Evolutionary conservation across 2,113 vertebrate genomes (phyloP).

Genomic region (Baryphthengus martii): DNA sequence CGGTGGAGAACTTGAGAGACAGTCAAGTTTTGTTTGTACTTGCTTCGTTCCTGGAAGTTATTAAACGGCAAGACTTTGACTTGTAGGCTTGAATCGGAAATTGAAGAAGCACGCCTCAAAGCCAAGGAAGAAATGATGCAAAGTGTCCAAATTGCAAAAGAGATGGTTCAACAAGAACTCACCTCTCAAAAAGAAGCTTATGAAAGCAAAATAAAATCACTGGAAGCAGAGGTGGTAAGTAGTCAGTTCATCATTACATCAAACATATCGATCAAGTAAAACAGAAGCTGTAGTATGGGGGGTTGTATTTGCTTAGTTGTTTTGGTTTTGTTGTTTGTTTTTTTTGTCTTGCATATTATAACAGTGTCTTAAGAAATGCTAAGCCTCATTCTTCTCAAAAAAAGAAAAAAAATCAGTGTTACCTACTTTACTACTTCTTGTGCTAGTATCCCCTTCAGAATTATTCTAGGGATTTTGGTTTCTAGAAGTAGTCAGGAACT

Average conservation of each 20-base stretch:
- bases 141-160: slow-evolving; percentile 90
- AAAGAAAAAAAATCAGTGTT: not conserved
- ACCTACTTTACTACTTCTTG: not conserved
- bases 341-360: not conserved
- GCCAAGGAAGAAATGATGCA: slow-evolving; percentile 95
- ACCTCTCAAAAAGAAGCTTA: slow-evolving; percentile 83
- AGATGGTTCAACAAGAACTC: slow-evolving; percentile 90
- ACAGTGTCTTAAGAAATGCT: not conserved
- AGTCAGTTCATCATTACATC: not conserved
- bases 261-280: not conserved
- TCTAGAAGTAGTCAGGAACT: not conserved
- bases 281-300: not conserved
- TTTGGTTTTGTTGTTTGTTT: not conserved
- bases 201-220: slow-evolving; percentile 80
- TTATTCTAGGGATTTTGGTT: not conserved
- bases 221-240: slow-evolving; percentile 87
- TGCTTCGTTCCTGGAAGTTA: not conserved
- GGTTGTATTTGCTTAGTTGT: not conserved
- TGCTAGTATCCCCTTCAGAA: not conserved
- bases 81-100: slow-evolving; percentile 88
- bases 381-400: not conserved
- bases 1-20: not conserved
- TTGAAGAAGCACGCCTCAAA: slow-evolving; percentile 87
- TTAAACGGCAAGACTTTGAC: not conserved
- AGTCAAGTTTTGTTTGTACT: not conserved